These are phyloP conservation scores for Drosophila serrata DNA, from an alignment of 1,140 invertebrate species.

Conservation along the genomic window DNA sequence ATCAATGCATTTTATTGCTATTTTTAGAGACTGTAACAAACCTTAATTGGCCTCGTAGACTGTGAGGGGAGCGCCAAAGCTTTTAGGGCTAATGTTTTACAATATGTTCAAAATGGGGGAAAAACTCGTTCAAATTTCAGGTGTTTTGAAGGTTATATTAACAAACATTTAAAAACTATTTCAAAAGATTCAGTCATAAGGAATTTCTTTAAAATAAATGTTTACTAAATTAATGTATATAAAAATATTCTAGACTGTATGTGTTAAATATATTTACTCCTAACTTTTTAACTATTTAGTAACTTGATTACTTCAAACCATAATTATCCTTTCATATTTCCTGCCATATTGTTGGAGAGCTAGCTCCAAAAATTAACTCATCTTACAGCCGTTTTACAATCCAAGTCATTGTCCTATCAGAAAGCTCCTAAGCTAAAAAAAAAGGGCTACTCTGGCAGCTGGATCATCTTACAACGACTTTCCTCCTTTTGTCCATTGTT, in stretches of 20 bases:
- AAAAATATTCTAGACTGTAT: too few species aligned
- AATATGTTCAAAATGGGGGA: background rate
- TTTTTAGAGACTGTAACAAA: conserved; percentile 38
- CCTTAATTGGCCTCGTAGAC: conserved; percentile 40
- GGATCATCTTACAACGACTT: conserved; percentile 18
- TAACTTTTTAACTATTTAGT: too few species aligned
- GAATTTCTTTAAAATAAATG: too few species aligned
- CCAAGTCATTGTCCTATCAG: conserved; percentile 12
- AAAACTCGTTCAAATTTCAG: too few species aligned
- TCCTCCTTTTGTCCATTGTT: conserved; percentile 32
- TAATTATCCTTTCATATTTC: background rate
- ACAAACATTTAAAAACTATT: too few species aligned
- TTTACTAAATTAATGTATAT: too few species aligned
- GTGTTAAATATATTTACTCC: too few species aligned
- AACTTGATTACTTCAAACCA: too few species aligned
- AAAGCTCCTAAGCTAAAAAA: background rate
- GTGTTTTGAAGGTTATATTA: background rate
- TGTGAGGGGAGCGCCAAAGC: background rate
- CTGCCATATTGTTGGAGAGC: background rate
- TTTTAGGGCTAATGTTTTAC: background rate
- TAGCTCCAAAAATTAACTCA: background rate
- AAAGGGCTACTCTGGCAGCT: conserved; percentile 5
- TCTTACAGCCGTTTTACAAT: conserved; percentile 1
- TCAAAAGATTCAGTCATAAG: too few species aligned
- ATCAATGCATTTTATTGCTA: conserved; percentile 42